These are phyloP conservation scores for Philopotamus ludificatus DNA, from an alignment of 1,140 invertebrate species.

Conservation along the genomic window DNA sequence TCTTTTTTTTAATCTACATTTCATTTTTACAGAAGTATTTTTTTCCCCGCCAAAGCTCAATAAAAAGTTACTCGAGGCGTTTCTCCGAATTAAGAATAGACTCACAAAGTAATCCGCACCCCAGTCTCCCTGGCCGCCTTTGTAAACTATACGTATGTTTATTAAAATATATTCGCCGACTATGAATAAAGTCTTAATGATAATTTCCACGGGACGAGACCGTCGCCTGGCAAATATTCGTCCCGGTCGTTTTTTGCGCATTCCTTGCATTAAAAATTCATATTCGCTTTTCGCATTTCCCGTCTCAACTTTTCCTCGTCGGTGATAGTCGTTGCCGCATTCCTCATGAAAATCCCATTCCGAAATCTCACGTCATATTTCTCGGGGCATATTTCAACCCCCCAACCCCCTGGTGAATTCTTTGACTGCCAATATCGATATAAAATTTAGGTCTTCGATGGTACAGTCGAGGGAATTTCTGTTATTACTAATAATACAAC, in stretches of 20 bases:
- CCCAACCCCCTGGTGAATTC: background rate
- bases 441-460: background rate
- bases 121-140: no score
- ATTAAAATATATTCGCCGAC: conserved; percentile 3
- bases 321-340: background rate
- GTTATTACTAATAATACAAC: no score
- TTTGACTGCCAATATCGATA: background rate
- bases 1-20: no score
- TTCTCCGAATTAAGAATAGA: no score
- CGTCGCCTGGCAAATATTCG: background rate
- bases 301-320: background rate
- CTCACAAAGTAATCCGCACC: no score
- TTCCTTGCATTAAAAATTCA: conserved; percentile 8
- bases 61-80: no score
- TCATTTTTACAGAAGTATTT: no score
- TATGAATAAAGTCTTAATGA: conserved; percentile 7
- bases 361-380: conserved; percentile 2
- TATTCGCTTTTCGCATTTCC: background rate
- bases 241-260: conserved; percentile 11
- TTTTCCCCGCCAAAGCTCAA: no score
- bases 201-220: background rate
- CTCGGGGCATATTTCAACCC: background rate
- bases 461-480: no score
- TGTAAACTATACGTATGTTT: background rate
- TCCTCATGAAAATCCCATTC: background rate